A percentile compares a stretch with the other conserved stretches of the same genome.
These are phyloP conservation scores for Jacana jacana DNA, from an alignment of 2,113 vertebrate species.

Conservation along the genomic window DNA sequence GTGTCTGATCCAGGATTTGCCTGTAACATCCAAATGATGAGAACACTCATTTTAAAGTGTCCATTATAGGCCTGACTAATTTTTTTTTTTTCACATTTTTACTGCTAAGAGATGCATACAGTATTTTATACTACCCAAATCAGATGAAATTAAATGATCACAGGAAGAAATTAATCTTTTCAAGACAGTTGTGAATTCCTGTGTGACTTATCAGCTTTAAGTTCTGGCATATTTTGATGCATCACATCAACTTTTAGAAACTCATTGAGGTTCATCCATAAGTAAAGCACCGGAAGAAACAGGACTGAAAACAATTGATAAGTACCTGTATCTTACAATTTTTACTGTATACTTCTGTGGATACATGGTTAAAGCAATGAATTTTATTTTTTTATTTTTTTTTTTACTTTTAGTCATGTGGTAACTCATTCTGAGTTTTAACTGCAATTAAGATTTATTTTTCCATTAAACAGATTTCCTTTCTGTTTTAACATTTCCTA, in stretches of 20 bases:
- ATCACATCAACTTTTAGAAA: constrained; percentile 45
- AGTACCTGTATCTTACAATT: background rate
- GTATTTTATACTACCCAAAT: background rate
- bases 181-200: constrained; percentile 16
- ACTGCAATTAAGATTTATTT: constrained; percentile 5
- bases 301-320: background rate
- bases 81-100: background rate
- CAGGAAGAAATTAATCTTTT: constrained; percentile 53
- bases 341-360: background rate
- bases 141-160: constrained; percentile 43
- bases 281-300: background rate
- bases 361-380: background rate
- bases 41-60: background rate
- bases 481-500: background rate
- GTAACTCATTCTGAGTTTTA: background rate
- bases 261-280: constrained; percentile 17
- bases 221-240: background rate
- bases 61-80: background rate
- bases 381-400: background rate
- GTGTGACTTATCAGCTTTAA: constrained; percentile 1
- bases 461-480: background rate
- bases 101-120: background rate
- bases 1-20: background rate
- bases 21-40: background rate
- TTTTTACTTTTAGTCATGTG: background rate